Base-by-base conservation (phyloP, 2,888 invertebrate genomes). In the Seira ritae region DNA sequence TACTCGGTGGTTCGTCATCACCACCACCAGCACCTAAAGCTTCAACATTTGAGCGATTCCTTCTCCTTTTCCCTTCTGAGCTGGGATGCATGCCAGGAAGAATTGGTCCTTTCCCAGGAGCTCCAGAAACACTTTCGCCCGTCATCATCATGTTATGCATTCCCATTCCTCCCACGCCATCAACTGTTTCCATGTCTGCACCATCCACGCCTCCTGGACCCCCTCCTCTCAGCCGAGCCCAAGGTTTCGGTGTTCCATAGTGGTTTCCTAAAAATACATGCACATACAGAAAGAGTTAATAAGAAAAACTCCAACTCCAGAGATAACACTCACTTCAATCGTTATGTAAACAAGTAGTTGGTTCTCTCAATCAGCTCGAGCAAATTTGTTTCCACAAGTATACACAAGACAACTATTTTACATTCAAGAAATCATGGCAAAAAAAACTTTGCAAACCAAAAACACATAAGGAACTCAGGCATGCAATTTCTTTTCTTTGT, bases 181-280 rank as follows among this genome's bases (percentile, higher is more conserved):
- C 62, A 19, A 37, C 42, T 19, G 17, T 69, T 15, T 77, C 77
- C 69, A 70, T 76, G 3, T 76, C 77, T 3, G 77, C 60, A 19
- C 66, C 46, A 84, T 20, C 19, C 2, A 55, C 72, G 24, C 69
- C 69, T 8, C 62, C 74, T 22, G 68, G 20, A 50, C 71, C 42
- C 42, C 46, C 68, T 23, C 78, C 20, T 4, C 62, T 72, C 15
- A 89, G 85, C 50, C 86, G 75, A 24, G 89, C 88, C 87, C 88
- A 91, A 37, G 93, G 93, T 88, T 92, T 92, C 0, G 93, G 93
- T 8, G 93, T 93, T 46, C 93, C 93, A 91, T 93, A 93, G 90
- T 92, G 92, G 90, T 93, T 93, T 60, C 93, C 93, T 93, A 88
- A 10, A 86, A 81, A 84, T 42, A 55, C 65, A 24, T n/a, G n/a